Percentiles rank a stretch among this genome's conserved stretches.
These are phyloP conservation scores for Harpagoxenus sublaevis DNA, from an alignment of 2,888 invertebrate genomes.

Conservation along the genomic window DNA sequence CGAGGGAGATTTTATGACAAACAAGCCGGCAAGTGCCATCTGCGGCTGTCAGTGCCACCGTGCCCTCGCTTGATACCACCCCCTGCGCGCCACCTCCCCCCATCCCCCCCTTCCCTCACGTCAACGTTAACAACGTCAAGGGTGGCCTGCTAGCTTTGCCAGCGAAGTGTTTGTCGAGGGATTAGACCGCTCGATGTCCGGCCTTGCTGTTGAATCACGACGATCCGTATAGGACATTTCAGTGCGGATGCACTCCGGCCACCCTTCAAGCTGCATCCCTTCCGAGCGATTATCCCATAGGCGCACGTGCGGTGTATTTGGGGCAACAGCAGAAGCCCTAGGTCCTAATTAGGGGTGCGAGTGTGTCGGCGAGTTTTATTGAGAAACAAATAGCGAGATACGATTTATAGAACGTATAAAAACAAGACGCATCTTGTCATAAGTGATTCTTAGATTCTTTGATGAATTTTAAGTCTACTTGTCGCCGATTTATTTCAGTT, in stretches of 20 bases:
- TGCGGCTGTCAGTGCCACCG: conserved; percentile 76
- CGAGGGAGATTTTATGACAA: conserved; percentile 74
- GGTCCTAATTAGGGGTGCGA: conserved; percentile 19
- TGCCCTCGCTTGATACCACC: conserved; percentile 53
- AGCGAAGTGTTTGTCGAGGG: conserved; percentile 63
- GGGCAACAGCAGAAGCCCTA: neutral
- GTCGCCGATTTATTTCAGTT: too few species aligned
- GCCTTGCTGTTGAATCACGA: conserved; percentile 39
- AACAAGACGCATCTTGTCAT: neutral
- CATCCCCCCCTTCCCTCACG: neutral
- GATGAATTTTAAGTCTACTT: too few species aligned
- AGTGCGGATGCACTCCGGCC: neutral
- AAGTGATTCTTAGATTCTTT: too few species aligned
- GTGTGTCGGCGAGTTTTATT: neutral
- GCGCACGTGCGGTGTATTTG: conserved; percentile 43
- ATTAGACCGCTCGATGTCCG: conserved; percentile 64
- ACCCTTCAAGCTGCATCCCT: conserved; percentile 18
- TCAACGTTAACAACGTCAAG: conserved; percentile 53
- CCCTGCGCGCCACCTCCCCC: conserved; percentile 37
- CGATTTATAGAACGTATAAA: too few species aligned
- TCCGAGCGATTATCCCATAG: conserved; percentile 25
- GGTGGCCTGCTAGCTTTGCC: conserved; percentile 52
- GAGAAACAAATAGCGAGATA: neutral
- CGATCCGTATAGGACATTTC: conserved; percentile 33
- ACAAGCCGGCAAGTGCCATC: conserved; percentile 80